Evolutionary conservation across 2,797 vertebrate genomes (phyloP), one percentile per base, ranked within the genome.

Genomic region (Manis pentadactyla): DNA sequence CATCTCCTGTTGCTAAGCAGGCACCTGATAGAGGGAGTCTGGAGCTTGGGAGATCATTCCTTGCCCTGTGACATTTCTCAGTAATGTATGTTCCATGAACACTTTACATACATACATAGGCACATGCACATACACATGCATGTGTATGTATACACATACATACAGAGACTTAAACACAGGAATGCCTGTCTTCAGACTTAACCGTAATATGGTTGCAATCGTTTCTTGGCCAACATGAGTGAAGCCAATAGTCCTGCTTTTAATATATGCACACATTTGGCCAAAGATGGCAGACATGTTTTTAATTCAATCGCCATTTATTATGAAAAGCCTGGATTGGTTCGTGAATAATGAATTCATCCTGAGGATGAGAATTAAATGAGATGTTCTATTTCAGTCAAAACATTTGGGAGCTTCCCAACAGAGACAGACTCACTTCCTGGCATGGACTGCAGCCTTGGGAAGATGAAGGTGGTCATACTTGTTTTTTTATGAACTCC

Each of bases 351-450:
- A 85, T 77, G 95, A 92, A 95, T 94, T 96, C 39, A 88, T 95
- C 42, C 53, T 68, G 39, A 82, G 71, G 71, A 90, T 55, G 61
- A 79, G 31, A 83, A 73, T 92, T 95, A 95, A 95, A 90, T 91
- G 93, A 97, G 85, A 86, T 86, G 81, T 82, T 95, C 85, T 89
- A 29, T 96, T 94, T 96, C 77, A 96, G 83, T 95, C 81, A 79
- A 94, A 96, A 86, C 93, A 75, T 75, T 97, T 93, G 93, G 39
- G 51, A 92, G 27, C 77, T 92, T 93, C 73, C 84, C 92, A 90
- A 25, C 15, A 73, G 73, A 95, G 94, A 93, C 61, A 90, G 71
- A 77, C 57, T 87, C 39, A 83, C 81, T 83, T 96, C 73, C 84
- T 94, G 90, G 87, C 93, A 49, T 66, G 17, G 55, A 7, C 57